A percentile compares a stretch with the other conserved stretches of the same genome.
Evolutionary conservation across 2,797 vertebrate species (phyloP).

Genomic region (Fistularia tabacaria): DNA sequence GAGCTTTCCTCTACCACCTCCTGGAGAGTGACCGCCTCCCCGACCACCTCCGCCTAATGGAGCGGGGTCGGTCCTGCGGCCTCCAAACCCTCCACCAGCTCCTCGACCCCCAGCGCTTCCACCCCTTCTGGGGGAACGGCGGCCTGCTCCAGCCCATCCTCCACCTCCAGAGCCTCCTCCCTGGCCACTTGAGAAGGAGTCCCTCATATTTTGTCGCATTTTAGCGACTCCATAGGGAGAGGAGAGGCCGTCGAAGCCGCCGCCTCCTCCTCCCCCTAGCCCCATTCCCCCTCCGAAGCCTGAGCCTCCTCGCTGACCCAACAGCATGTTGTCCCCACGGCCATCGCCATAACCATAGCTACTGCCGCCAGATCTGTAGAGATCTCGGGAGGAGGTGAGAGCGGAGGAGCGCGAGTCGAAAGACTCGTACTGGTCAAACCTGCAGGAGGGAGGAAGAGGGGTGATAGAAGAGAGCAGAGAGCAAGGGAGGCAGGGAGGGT

Average conservation of each 20-base stretch:
- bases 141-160: constrained; percentile 77
- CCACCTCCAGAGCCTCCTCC: constrained; percentile 72
- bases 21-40: constrained; percentile 73
- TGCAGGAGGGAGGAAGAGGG: constrained; percentile 76
- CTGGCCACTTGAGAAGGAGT: constrained; percentile 74
- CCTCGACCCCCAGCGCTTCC: constrained; percentile 70
- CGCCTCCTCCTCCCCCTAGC: constrained; percentile 68
- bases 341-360: constrained; percentile 85
- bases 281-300: constrained; percentile 77
- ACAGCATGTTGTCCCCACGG: constrained; percentile 79
- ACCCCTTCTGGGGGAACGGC: constrained; percentile 78
- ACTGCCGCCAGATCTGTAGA: constrained; percentile 82
- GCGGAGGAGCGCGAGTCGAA: constrained; percentile 84
- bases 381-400: constrained; percentile 85
- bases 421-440: constrained; percentile 91
- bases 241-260: constrained; percentile 76
- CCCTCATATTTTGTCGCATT: constrained; percentile 79
- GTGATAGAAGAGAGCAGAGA: constrained; percentile 68
- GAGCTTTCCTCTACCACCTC: constrained; percentile 86
- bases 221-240: constrained; percentile 81
- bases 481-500: constrained; percentile 62
- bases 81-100: constrained; percentile 71
- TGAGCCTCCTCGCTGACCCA: constrained; percentile 77
- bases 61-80: constrained; percentile 77
- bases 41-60: constrained; percentile 73